phyloP scores from a whole-genome alignment of 2,797 vertebrate species.

The Cuniculus paca region DNA sequence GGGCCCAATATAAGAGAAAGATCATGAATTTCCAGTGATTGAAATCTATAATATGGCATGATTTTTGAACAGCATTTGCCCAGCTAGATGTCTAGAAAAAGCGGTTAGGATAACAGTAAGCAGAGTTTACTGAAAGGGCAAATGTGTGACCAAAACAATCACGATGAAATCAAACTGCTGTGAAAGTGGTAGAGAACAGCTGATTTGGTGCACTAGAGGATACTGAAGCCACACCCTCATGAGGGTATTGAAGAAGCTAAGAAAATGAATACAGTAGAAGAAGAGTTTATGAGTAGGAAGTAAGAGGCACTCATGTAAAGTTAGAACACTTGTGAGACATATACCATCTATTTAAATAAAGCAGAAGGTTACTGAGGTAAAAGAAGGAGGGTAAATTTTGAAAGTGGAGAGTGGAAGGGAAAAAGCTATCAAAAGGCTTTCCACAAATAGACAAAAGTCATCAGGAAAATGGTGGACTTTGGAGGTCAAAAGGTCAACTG shows the following conservation, averaged over 20 bases:
- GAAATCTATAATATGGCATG: not conserved
- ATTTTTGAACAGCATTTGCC: not conserved
- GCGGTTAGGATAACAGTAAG: not conserved
- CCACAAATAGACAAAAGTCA: not conserved
- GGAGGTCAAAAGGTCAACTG: not conserved
- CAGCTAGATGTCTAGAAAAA: not conserved
- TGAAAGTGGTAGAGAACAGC: not conserved
- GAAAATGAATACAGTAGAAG: not conserved
- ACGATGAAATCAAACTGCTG: not conserved
- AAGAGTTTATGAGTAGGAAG: not conserved
- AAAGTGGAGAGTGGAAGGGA: not conserved
- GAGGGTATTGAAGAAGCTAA: not conserved
- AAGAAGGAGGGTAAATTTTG: not conserved
- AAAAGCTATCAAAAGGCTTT: not conserved
- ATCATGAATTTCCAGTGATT: not conserved
- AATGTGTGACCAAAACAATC: not conserved
- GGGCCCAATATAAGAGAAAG: not conserved
- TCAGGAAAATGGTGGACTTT: no score
- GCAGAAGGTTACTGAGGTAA: not conserved
- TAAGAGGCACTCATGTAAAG: not conserved
- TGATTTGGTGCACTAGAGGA: not conserved
- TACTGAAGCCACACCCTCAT: not conserved
- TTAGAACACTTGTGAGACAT: not conserved
- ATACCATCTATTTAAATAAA: not conserved
- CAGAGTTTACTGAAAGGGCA: not conserved